Percentiles rank a stretch among this genome's conserved stretches.
Conservation (phyloP, 2,113 vertebrate species). For the Naja naja region DNA sequence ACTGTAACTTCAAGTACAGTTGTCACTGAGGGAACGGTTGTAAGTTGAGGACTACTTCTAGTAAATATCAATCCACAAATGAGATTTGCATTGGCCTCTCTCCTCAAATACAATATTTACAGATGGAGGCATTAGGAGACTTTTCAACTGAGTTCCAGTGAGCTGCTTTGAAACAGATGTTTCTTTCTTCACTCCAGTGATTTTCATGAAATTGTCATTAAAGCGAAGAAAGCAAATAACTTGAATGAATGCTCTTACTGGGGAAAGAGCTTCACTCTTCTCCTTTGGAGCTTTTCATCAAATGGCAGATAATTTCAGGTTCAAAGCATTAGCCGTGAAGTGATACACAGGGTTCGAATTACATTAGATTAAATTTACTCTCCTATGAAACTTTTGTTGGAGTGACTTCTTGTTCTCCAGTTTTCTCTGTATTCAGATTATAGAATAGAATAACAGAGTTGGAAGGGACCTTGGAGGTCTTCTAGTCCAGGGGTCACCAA, state of each 20-base stretch:
- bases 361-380: background rate
- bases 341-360: background rate
- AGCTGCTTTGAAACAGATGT: background rate
- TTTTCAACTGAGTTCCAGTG: background rate
- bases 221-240: background rate
- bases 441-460: background rate
- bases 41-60: background rate
- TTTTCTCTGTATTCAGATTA: background rate
- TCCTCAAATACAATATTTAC: background rate
- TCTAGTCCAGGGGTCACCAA: background rate
- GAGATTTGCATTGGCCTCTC: background rate
- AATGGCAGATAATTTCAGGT: background rate
- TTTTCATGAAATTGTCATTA: background rate
- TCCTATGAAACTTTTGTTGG: background rate
- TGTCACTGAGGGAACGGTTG: background rate
- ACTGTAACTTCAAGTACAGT: too few species aligned
- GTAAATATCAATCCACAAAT: background rate
- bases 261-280: background rate
- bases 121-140: background rate
- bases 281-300: background rate
- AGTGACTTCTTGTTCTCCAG: background rate
- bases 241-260: background rate
- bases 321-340: background rate
- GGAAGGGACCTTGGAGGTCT: background rate
- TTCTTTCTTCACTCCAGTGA: background rate